Evolutionary conservation across 2,113 vertebrate genomes (phyloP), one percentile per base, ranked within the genome.

Genomic region (Chloropsis hardwickii): DNA sequence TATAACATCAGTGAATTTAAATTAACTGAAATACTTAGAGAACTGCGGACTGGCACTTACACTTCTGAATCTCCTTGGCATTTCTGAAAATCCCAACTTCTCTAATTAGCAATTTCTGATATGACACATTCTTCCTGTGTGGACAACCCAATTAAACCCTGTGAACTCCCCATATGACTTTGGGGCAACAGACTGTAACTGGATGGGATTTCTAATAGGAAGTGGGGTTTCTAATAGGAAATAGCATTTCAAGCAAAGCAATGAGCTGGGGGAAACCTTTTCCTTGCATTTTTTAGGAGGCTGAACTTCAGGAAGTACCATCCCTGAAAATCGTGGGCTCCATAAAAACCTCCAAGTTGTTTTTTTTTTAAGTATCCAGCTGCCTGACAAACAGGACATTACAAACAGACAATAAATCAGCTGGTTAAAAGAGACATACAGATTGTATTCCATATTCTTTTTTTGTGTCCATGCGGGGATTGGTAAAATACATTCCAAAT

Each of bases 261-360:
- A 70, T 93, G 86, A 97, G 86, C 74, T 97, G 95, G 50, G 86
- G 86, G 86, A 90, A 97, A 93, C 79, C 92, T 98, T 93, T 96
- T 97, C 35, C 90, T 97, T 84, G 91, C 86, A 27, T 81, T 97
- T 96, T 96, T 90, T 95, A 56, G 88, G 86, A 60, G 97, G 91
- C 65, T 97, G 95, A 78, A 96, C 79, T 95, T 97, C 83, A 90
- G 97, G 96, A 86, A 97, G 83, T 44, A 95, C 56, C 54, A 97
- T 86, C 11, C 93, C 89, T 67, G 89, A 89, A 96, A 97, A 98
- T 50, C 84, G 45, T 11, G 82, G 90, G 40, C 77, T 97, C 83
- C 56, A 73, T 91, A 96, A 98, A 80, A 97, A 94, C 67, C 71
- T 96, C 80, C 91, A 81, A 86, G 97, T 3, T 37, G 37, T 37